phyloP scores from a whole-genome alignment of 2,888 invertebrate genomes.

The Melinaea marsaeus region DNA sequence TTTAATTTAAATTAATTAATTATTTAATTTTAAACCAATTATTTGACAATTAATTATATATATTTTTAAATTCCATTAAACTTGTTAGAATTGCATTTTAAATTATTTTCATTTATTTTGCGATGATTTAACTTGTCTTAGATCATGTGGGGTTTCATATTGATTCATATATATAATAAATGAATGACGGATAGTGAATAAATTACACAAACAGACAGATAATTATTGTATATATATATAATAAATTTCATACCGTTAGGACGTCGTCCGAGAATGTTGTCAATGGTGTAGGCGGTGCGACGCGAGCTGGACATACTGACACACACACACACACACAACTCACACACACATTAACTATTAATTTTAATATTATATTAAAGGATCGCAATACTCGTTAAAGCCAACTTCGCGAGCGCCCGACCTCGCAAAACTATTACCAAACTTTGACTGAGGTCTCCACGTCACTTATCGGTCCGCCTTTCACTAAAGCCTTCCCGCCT shows the following conservation, averaged over 20 bases:
- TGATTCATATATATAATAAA: too few relatives aligned
- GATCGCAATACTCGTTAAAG: background rate
- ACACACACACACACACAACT: background rate
- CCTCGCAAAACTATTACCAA: slow-evolving; percentile 28
- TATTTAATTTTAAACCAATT: too few relatives aligned
- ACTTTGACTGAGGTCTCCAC: slow-evolving; percentile 34
- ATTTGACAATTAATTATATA: too few relatives aligned
- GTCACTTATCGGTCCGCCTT: slow-evolving; percentile 21
- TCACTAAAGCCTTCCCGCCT: slow-evolving; percentile 39
- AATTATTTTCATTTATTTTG: too few relatives aligned
- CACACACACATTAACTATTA: slow-evolving; percentile 9
- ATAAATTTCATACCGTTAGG: slow-evolving; percentile 16
- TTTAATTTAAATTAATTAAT: too few relatives aligned
- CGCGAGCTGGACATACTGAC: slow-evolving; percentile 41
- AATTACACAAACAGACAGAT: too few relatives aligned
- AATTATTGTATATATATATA: background rate
- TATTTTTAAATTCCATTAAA: too few relatives aligned
- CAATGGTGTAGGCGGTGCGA: slow-evolving; percentile 66
- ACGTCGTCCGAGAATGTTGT: slow-evolving; percentile 62
- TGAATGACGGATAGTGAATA: too few relatives aligned
- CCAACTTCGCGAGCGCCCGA: slow-evolving; percentile 11
- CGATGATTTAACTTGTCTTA: too few relatives aligned
- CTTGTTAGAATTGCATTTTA: too few relatives aligned
- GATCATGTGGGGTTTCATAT: too few relatives aligned
- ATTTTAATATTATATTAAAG: background rate